phyloP scores from a whole-genome alignment of 2,888 invertebrate genomes.

The Smittia aterrima region DNA sequence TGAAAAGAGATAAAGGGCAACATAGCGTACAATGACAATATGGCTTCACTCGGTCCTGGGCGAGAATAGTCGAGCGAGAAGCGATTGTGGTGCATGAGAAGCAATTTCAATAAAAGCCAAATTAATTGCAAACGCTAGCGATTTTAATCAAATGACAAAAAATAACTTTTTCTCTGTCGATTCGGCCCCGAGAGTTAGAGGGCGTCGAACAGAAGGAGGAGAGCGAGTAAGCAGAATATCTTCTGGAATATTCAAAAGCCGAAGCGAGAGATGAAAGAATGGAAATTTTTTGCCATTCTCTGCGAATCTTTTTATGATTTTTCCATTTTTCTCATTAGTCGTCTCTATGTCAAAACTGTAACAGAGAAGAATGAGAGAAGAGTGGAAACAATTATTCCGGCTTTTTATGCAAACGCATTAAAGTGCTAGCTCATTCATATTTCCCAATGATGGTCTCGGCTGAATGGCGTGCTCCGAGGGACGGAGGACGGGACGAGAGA shows the following conservation, averaged over 20 bases:
- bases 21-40: constrained; percentile 10
- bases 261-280: constrained; percentile 18
- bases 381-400: not conserved
- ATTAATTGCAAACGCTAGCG: constrained; percentile 41
- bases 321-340: constrained; percentile 21
- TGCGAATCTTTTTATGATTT: constrained; percentile 26
- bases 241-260: constrained; percentile 8
- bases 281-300: constrained; percentile 34
- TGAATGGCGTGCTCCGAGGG: not conserved
- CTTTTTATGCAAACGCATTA: not conserved
- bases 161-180: constrained; percentile 21
- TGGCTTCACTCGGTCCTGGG: constrained; percentile 11
- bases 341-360: not conserved
- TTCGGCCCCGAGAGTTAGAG: not conserved
- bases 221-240: constrained; percentile 28
- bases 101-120: constrained; percentile 41
- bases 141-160: constrained; percentile 40
- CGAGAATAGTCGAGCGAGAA: constrained; percentile 10
- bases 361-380: not conserved
- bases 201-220: not conserved
- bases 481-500: constrained; percentile 1
- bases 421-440: not conserved
- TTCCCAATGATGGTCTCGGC: not conserved
- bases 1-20: constrained; percentile 6
- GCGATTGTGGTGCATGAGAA: constrained; percentile 34